Conservation (phyloP, 2,888 invertebrate genomes). For the Cephus pulcher region DNA sequence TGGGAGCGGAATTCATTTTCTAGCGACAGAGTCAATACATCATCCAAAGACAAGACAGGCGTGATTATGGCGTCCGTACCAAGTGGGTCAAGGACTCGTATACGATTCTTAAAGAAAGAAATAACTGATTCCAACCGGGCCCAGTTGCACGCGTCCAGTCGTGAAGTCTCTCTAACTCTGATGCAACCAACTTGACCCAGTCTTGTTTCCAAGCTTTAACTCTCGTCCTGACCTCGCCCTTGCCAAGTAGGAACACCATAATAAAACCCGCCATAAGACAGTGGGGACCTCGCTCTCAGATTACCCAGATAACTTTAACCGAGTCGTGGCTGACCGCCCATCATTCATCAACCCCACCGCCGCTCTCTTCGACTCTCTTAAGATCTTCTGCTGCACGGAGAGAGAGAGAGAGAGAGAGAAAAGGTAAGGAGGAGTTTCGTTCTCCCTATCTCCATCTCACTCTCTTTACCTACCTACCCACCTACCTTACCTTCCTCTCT, state of each 20-base stretch:
- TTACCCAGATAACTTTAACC: conserved; percentile 63
- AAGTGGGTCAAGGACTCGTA: conserved; percentile 44
- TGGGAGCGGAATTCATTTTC: background rate
- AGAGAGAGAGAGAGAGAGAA: background rate
- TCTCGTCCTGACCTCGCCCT: conserved; percentile 60
- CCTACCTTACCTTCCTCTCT: conserved; percentile 6
- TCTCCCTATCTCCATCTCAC: background rate
- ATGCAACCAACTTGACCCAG: conserved; percentile 60
- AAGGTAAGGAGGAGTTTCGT: background rate
- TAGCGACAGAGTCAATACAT: conserved; percentile 1
- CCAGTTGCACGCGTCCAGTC: conserved; percentile 13
- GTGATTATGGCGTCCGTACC: conserved; percentile 15
- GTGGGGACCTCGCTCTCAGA: conserved; percentile 55
- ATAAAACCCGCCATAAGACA: conserved; percentile 48
- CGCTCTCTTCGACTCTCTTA: conserved; percentile 14
- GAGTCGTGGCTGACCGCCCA: conserved; percentile 57
- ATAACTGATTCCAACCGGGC: conserved; percentile 7
- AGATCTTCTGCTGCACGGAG: background rate
- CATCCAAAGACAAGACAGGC: conserved; percentile 16
- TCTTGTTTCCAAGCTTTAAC: conserved; percentile 48
- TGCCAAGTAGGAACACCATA: conserved; percentile 51
- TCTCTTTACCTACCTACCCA: conserved; percentile 7
- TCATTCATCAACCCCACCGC: conserved; percentile 61
- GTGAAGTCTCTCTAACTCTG: conserved; percentile 30
- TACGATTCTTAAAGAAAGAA: conserved; percentile 2